Base-by-base conservation (phyloP, 30 jellyfish, hydroid and myxozoan species). In the Pseudorhiza aurosa region DNA sequence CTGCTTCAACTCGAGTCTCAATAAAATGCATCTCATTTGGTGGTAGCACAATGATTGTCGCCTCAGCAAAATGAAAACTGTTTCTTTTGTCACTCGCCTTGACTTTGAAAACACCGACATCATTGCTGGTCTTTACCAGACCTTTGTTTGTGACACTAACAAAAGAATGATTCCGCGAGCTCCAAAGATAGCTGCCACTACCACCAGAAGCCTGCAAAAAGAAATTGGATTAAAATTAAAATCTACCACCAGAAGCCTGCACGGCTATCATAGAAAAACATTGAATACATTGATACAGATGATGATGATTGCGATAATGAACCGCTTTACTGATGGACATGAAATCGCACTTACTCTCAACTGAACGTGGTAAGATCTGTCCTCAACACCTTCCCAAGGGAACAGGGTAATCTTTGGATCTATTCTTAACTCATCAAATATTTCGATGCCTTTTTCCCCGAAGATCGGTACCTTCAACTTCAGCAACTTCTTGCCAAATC, bases 151-250 rank as follows among this genome's bases (percentile, higher is more conserved):
- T 80, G 12, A 93, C 99, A 2, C 91, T 58, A 15, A 86, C 92
- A 6, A 93, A 14, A 21, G 90, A 43, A 46, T 71, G 60, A 33
- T 93, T 87, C 33, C 45, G 45, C 5, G 93, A 58, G 31, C 71
- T 58, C 99, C 99, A 93, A 32, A 35, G 75, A 53, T 86, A 93
- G 5, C 44, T 42, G 59, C 99, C 97, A 74, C 99, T 86, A 36
- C 99, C 99, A 79, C 99, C 99, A 0, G 88, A 18, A n/a, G 94
- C 99, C 99, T 93, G n/a, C n/a, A n/a, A n/a, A n/a, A n/a, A n/a
- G n/a, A 59, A 59, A n/a, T 29, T 35, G 18, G 39, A 22, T 22
- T 4, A 15, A 25, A 3, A 2, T 10, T 10, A 11, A 29, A 57
- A 57, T 29, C 51, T 25, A 60, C n/a, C n/a, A n/a, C n/a, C n/a